phyloP scores from a whole-genome alignment of 2,888 invertebrate genomes.

The Athrips mouffetella region DNA sequence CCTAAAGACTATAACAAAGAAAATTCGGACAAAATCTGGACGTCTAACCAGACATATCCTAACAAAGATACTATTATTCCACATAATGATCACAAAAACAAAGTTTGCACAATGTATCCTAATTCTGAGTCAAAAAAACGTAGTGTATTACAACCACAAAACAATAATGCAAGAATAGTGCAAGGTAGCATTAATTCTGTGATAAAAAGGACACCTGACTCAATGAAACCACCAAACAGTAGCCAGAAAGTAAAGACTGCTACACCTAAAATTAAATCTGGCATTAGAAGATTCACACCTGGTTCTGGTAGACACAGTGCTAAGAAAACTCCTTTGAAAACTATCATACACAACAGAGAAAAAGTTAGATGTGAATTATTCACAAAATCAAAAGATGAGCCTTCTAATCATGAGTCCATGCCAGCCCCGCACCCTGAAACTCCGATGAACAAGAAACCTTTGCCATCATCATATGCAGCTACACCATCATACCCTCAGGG shows the following conservation, averaged over 20 bases:
- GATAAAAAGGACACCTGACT: conserved; percentile 51
- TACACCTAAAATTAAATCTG: conserved; percentile 63
- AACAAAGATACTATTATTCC: conserved; percentile 38
- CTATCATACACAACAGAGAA: conserved; percentile 47
- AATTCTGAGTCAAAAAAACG: conserved; percentile 44
- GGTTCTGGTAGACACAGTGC: conserved; percentile 50
- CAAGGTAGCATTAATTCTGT: conserved; percentile 32
- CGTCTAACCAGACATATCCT: conserved; percentile 41
- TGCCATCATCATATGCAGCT: conserved; percentile 50
- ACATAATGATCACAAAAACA: conserved; percentile 35
- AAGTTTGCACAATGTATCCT: conserved; percentile 25
- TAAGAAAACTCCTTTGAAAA: conserved; percentile 50
- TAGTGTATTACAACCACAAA: conserved; percentile 41
- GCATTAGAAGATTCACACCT: conserved; percentile 60
- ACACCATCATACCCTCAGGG: conserved; percentile 70
- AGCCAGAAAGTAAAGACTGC: conserved; percentile 47
- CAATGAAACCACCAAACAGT: conserved; percentile 37
- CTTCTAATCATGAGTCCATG: conserved; percentile 19
- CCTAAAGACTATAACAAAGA: conserved; percentile 50
- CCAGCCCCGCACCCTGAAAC: conserved; percentile 47
- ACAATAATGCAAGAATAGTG: conserved; percentile 32
- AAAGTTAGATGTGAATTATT: conserved; percentile 63
- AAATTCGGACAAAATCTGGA: conserved; percentile 39
- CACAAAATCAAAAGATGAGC: conserved; percentile 40
- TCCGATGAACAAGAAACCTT: conserved; percentile 49